Evolutionary conservation across 2,113 vertebrate species (phyloP), one percentile per base, ranked within the genome.

Genomic region (Colius striatus): DNA sequence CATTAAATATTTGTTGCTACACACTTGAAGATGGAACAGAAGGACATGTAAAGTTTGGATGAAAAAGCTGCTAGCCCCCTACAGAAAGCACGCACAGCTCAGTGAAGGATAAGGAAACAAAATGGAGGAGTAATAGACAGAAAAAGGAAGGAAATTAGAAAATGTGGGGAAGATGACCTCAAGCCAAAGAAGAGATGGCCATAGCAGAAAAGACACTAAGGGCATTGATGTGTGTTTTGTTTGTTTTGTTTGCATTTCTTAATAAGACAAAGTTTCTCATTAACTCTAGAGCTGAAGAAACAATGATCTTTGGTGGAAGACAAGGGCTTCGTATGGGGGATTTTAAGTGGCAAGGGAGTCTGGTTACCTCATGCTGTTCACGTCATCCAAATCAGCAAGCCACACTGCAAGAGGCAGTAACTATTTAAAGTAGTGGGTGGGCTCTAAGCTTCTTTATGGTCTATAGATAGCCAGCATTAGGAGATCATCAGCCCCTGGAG

Each of bases 161-260:
- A 53, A 76, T 4, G 3, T 1, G 2, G 10, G 4, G 22, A 75
- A 65, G 53, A 19, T 0, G 0, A 71, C 13, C 14, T 53, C 21
- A 62, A 72, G 43, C 12, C n/a, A 60, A 48, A 87, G 36, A 68
- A 25, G 32, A 48, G 17, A 62, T 8, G 9, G 30, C 26, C 26
- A 68, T 10, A 43, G 15, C 4, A 72, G 34, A 82, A 38, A 47
- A 83, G 23, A 92, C 50, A 67, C 16, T 26, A 48, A 60, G 18
- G 13, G 7, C 16, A 67, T 13, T 2, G 17, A 32, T n/a, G 13
- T 12, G 5, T 41, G 43, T 61, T 62, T 62, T 48, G 13, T 38
- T 89, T 41, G 43, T 61, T 62, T 62, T 48, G 13, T 38, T 89
- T 85, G 51, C 14, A 71, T 54, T 82, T 79, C 53, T 29, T 50